Evolutionary conservation across 2,113 vertebrate species (phyloP).

Genomic region (Pelvicachromis taeniatus): DNA sequence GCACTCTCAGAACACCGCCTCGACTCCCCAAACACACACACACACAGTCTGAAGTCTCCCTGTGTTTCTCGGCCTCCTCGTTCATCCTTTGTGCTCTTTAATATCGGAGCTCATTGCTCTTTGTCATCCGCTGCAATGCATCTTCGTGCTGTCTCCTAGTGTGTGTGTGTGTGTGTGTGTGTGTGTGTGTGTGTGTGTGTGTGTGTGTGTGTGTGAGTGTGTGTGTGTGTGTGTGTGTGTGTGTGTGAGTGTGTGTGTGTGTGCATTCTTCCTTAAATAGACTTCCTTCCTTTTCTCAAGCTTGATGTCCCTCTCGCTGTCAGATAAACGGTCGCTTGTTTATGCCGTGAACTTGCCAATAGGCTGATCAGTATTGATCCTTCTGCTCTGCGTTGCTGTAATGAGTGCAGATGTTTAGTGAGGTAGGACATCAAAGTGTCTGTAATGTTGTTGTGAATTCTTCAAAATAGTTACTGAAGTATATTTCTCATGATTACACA

Average conservation of each 20-base stretch:
- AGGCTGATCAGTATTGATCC: neutral
- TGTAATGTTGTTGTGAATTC: neutral
- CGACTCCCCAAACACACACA: slow-evolving; percentile 29
- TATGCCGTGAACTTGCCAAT: neutral
- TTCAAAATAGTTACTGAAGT: neutral
- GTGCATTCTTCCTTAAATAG: slow-evolving; percentile 2
- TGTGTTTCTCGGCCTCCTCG: slow-evolving; percentile 7
- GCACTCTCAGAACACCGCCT: slow-evolving; percentile 44
- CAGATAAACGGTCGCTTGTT: neutral
- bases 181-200: slow-evolving; percentile 16
- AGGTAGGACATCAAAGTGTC: neutral
- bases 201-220: slow-evolving; percentile 11
- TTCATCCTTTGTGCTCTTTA: slow-evolving; percentile 53
- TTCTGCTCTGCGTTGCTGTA: neutral
- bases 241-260: neutral
- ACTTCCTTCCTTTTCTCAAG: neutral
- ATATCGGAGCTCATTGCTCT: slow-evolving; percentile 62
- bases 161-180: neutral
- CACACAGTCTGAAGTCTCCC: slow-evolving; percentile 13
- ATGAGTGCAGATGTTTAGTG: neutral
- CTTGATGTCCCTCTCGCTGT: neutral
- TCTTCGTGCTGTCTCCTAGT: neutral
- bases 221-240: slow-evolving; percentile 8
- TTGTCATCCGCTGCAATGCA: slow-evolving; percentile 39
- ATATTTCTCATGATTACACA: neutral